Evolutionary conservation across 2,888 invertebrate species (phyloP).

Genomic region (Amaurobius ferox): DNA sequence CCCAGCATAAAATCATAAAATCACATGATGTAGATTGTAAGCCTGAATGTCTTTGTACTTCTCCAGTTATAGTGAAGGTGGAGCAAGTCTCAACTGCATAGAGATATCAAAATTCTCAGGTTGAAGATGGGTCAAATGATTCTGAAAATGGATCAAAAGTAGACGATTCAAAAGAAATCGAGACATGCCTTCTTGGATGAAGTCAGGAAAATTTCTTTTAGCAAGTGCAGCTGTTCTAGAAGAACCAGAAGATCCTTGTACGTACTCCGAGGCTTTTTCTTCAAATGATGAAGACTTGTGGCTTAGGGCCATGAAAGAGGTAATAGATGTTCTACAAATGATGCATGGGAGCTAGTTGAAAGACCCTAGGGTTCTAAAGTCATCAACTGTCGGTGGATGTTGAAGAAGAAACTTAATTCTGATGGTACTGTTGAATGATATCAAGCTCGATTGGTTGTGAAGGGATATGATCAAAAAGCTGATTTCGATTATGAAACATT

Average conservation of each 20-base stretch:
- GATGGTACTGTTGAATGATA: conserved; percentile 77
- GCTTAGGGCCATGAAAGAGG: conserved; percentile 15
- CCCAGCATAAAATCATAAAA: conserved; percentile 69
- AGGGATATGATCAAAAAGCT: conserved; percentile 65
- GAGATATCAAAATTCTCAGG: background rate
- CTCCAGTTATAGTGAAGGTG: conserved; percentile 36
- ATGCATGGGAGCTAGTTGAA: background rate
- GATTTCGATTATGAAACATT: conserved; percentile 73
- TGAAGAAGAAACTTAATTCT: conserved; percentile 9
- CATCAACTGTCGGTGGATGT: background rate
- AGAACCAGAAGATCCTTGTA: background rate
- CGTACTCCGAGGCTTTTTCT: background rate
- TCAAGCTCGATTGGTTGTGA: conserved; percentile 75
- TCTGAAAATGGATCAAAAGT: background rate
- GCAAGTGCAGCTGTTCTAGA: background rate
- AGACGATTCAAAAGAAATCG: background rate
- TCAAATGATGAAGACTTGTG: background rate
- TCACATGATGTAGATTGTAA: conserved; percentile 39
- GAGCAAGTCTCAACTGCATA: conserved; percentile 34
- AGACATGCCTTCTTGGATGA: background rate
- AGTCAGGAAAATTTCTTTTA: background rate
- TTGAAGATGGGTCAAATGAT: background rate
- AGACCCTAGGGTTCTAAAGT: background rate
- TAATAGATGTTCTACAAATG: background rate
- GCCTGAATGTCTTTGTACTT: conserved; percentile 29